phyloP scores from a whole-genome alignment of 2,888 invertebrate genomes.

The Trissonchulus latispiculum region DNA sequence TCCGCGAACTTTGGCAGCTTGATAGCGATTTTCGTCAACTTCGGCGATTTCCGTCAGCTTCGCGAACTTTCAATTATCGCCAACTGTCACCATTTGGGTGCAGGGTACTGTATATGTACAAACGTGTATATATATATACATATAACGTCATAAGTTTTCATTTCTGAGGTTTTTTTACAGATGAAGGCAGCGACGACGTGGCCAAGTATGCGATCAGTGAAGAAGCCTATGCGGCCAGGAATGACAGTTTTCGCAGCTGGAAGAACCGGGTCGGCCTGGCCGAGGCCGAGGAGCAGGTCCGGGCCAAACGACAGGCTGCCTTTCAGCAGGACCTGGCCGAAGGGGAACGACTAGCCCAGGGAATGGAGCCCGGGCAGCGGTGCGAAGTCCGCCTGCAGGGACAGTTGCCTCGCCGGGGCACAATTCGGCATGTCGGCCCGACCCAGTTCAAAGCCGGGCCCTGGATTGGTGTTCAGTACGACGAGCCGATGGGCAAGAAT shows the following conservation, averaged over 20 bases:
- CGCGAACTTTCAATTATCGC: too few species aligned
- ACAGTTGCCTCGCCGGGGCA: conserved; percentile 65
- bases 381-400: conserved; percentile 54
- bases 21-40: too few species aligned
- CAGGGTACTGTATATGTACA: too few species aligned
- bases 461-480: conserved; percentile 90
- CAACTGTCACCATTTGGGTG: too few species aligned
- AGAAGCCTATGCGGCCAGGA: background rate
- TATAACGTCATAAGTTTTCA: too few species aligned
- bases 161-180: too few species aligned
- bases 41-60: too few species aligned
- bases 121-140: too few species aligned
- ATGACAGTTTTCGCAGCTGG: background rate
- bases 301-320: background rate
- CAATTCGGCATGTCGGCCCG: conserved; percentile 69
- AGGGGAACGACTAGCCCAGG: background rate
- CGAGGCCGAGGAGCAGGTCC: background rate
- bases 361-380: background rate
- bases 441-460: conserved; percentile 59
- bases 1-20: too few species aligned
- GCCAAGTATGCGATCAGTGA: background rate
- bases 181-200: background rate
- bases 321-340: background rate
- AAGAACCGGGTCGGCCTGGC: background rate
- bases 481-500: conserved; percentile 92